phyloP scores from a whole-genome alignment of 53 echinoderm and acorn worm species.

The Stichopus horrens region DNA sequence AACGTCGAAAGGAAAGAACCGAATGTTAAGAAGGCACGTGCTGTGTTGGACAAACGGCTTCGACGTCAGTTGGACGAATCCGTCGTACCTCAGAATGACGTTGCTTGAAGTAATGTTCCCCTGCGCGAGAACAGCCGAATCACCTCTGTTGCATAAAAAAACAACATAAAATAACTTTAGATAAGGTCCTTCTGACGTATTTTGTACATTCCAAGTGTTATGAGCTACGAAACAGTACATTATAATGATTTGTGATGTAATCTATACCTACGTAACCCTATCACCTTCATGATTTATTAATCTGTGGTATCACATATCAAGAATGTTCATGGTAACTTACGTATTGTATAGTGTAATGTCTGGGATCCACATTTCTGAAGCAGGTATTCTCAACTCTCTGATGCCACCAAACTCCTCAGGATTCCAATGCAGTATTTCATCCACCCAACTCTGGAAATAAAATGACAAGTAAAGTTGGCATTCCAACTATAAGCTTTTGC shows the following conservation, averaged over 20 bases:
- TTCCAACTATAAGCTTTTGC: too few species aligned
- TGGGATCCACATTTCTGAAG: constrained; percentile 85
- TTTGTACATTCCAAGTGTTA: too few species aligned
- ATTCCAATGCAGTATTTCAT: constrained; percentile 79
- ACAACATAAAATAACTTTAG: neutral
- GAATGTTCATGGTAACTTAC: constrained; percentile 55
- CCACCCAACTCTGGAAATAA: constrained; percentile 69
- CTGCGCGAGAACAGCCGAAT: constrained; percentile 66
- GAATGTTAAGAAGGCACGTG: constrained; percentile 80
- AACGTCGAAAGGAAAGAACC: constrained; percentile 88
- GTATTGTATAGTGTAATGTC: constrained; percentile 95
- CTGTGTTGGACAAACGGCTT: constrained; percentile 89
- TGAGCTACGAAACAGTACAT: too few species aligned
- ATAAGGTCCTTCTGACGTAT: too few species aligned
- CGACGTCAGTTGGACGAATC: constrained; percentile 69
- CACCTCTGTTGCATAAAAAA: constrained; percentile 56
- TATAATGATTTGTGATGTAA: too few species aligned
- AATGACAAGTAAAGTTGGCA: neutral
- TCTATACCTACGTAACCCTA: too few species aligned
- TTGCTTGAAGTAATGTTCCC: constrained; percentile 75
- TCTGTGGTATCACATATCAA: too few species aligned
- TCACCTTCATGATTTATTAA: too few species aligned
- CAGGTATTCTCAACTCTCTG: constrained; percentile 79
- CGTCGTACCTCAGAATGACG: constrained; percentile 65
- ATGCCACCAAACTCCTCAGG: constrained; percentile 78